phyloP scores from a whole-genome alignment of 2,888 invertebrate genomes.

The Acronicta psi region DNA sequence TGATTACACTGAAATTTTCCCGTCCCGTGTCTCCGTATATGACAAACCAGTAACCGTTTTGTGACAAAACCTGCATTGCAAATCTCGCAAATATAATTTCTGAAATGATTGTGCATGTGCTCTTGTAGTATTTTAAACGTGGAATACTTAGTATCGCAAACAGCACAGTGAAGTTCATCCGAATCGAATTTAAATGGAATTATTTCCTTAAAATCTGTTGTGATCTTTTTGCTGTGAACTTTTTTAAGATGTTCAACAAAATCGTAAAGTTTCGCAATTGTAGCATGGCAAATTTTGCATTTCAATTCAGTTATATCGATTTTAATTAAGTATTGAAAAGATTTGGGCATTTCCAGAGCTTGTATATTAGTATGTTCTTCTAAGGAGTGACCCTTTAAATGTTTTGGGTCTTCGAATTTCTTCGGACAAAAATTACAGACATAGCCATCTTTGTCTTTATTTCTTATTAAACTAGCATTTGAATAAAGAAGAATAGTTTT shows the following conservation, averaged over 20 bases:
- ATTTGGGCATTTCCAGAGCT: constrained; percentile 50
- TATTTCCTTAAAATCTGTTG: constrained; percentile 51
- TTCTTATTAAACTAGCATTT: constrained; percentile 59
- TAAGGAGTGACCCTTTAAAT: constrained; percentile 61
- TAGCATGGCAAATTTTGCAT: constrained; percentile 59
- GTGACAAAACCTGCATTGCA: constrained; percentile 62
- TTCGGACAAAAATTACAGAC: constrained; percentile 62
- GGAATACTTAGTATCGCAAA: constrained; percentile 55
- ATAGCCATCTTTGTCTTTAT: constrained; percentile 55
- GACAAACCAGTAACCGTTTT: constrained; percentile 44
- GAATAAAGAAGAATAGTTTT: constrained; percentile 57
- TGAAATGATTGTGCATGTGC: constrained; percentile 65
- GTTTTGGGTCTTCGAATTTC: constrained; percentile 53
- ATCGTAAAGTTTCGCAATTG: constrained; percentile 28
- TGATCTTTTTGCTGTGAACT: constrained; percentile 36
- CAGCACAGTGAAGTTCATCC: constrained; percentile 40
- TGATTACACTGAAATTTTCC: constrained; percentile 77
- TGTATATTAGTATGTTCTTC: constrained; percentile 56
- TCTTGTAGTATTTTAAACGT: constrained; percentile 61
- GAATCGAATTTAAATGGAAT: constrained; percentile 63
- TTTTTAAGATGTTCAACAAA: constrained; percentile 41
- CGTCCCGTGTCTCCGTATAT: constrained; percentile 53
- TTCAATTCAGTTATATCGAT: constrained; percentile 63
- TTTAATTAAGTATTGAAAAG: constrained; percentile 58
- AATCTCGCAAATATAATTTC: constrained; percentile 60